phyloP scores from a whole-genome alignment of 2,113 vertebrate species.

The Noturus placidus region DNA sequence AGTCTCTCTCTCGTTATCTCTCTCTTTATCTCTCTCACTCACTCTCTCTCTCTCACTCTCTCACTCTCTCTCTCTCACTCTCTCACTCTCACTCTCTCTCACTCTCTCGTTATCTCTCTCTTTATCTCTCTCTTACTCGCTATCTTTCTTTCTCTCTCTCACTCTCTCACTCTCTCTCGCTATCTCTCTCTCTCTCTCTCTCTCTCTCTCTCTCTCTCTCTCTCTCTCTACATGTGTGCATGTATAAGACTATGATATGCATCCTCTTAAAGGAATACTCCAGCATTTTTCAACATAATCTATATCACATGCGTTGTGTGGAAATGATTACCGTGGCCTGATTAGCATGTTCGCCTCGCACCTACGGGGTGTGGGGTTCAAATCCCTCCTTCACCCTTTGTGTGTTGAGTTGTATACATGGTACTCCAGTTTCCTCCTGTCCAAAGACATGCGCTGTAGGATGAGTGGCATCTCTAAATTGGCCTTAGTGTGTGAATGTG shows the following conservation, averaged over 20 bases:
- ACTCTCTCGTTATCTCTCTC: too few relatives aligned
- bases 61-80: slow-evolving; percentile 47
- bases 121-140: slow-evolving; percentile 31
- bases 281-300: not conserved
- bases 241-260: not conserved
- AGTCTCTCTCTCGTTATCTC: slow-evolving; percentile 37
- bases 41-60: slow-evolving; percentile 10
- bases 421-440: too few relatives aligned
- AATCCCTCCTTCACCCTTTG: too few relatives aligned
- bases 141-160: slow-evolving; percentile 56
- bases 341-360: too few relatives aligned
- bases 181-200: slow-evolving; percentile 46
- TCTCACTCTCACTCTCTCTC: too few relatives aligned
- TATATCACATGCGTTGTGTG: not conserved
- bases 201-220: slow-evolving; percentile 3
- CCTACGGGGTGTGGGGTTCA: too few relatives aligned
- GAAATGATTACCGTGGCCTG: not conserved
- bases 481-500: too few relatives aligned
- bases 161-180: slow-evolving; percentile 22
- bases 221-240: slow-evolving; percentile 31
- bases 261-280: not conserved
- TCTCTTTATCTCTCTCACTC: slow-evolving; percentile 51
- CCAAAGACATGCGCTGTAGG: too few relatives aligned
- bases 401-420: too few relatives aligned
- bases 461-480: too few relatives aligned